These are phyloP conservation scores for Lepisosteus oculatus DNA, from an alignment of 2,113 vertebrate species.

Conservation along the genomic window DNA sequence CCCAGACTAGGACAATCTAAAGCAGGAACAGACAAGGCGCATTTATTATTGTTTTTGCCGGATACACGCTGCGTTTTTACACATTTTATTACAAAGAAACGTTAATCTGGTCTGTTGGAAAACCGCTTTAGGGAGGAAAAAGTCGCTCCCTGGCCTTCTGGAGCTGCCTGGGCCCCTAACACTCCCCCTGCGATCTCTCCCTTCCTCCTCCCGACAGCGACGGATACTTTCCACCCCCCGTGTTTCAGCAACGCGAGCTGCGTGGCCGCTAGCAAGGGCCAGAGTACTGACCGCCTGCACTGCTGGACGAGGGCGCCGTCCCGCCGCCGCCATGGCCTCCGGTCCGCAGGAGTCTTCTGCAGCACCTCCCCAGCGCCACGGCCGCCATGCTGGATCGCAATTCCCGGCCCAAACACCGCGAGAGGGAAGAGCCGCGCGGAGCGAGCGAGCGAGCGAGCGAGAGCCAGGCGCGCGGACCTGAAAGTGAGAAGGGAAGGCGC, in stretches of 20 bases:
- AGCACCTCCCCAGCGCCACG: constrained; percentile 49
- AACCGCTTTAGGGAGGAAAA: neutral
- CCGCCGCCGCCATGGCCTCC: constrained; percentile 44
- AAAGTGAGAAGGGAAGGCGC: too few relatives aligned
- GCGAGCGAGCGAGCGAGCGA: too few relatives aligned
- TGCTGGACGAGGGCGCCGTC: constrained; percentile 29
- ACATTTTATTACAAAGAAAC: too few relatives aligned
- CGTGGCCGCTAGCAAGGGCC: neutral
- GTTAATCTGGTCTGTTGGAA: too few relatives aligned
- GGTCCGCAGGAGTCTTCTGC: constrained; percentile 55
- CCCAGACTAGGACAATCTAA: too few relatives aligned
- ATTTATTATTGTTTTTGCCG: too few relatives aligned
- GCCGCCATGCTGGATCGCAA: constrained; percentile 62
- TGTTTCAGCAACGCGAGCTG: constrained; percentile 13
- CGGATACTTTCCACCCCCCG: too few relatives aligned
- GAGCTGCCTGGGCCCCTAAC: constrained; percentile 40
- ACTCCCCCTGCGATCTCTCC: constrained; percentile 35
- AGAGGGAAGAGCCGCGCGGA: constrained; percentile 31
- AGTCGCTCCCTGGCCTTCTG: constrained; percentile 25
- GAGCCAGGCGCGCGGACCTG: too few relatives aligned
- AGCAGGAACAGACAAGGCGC: too few relatives aligned
- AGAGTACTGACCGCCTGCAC: constrained; percentile 47
- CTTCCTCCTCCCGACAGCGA: too few relatives aligned
- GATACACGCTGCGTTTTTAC: too few relatives aligned
- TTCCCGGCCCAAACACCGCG: constrained; percentile 52